These are phyloP conservation scores for Drosophila lacteicornis DNA, from an alignment of 1,140 invertebrate species.

Conservation along the genomic window DNA sequence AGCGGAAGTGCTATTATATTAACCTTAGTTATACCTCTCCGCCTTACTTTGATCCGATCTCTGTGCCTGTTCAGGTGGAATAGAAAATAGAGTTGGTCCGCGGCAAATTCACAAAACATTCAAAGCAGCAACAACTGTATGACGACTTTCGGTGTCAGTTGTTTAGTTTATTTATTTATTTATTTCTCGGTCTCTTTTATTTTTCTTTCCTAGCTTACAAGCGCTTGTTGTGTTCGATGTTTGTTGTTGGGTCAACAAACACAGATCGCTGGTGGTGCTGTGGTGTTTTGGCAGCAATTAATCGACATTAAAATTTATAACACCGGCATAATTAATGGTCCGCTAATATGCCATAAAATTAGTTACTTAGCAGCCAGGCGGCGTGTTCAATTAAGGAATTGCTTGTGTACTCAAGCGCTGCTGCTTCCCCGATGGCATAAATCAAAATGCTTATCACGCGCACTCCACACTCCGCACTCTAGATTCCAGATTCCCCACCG, in stretches of 20 bases:
- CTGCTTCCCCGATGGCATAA: conserved; percentile 69
- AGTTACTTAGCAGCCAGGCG: conserved; percentile 67
- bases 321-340: conserved; percentile 77
- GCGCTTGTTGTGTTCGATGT: conserved; percentile 49
- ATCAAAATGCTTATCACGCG: conserved; percentile 82
- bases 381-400: conserved; percentile 78
- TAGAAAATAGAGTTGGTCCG: conserved; percentile 40
- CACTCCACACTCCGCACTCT: conserved; percentile 48
- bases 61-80: conserved; percentile 25
- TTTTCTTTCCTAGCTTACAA: conserved; percentile 31
- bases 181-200: background rate
- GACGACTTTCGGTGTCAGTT: conserved; percentile 54
- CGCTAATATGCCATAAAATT: conserved; percentile 83
- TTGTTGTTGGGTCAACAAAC: conserved; percentile 58
- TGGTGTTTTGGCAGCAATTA: conserved; percentile 82
- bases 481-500: background rate
- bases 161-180: conserved; percentile 21
- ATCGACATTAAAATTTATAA: conserved; percentile 83
- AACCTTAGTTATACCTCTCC: conserved; percentile 2
- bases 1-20: background rate
- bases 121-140: conserved; percentile 24
- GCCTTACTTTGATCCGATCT: conserved; percentile 19
- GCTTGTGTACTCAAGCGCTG: conserved; percentile 51
- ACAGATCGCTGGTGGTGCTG: conserved; percentile 52
- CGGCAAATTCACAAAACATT: conserved; percentile 36